Evolutionary conservation across 2,888 invertebrate species (phyloP), one percentile per base, ranked within the genome.

Genomic region (Cerastis leucographa): DNA sequence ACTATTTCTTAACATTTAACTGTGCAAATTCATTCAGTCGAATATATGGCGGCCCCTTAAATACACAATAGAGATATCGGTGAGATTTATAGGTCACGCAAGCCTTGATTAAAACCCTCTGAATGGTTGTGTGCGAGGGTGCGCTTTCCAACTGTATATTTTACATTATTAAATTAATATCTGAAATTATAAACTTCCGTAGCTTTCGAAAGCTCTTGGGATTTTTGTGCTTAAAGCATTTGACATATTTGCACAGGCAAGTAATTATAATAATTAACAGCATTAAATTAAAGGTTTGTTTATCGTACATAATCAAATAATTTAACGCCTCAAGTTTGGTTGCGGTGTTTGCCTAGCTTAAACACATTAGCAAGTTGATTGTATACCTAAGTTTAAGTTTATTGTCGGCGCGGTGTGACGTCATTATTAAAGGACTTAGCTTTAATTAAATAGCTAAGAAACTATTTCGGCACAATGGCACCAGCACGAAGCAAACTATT

Each of bases 51-150:
- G 80, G 85, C 85, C 85, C 87, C 86, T 88, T 89, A 89, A 88
- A 88, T 87, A 88, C 84, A 92, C 91, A 92, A 92, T 91, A 87
- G 90, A 92, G 91, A 91, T 92, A 92, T 93, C 89, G 89, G 82
- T 70, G 80, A 92, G 91, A 93, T 94, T 93, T 94, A 91, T 93
- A 93, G 92, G 92, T 92, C 93, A 92, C 91, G 92, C 90, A 89
- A 89, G 89, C 89, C 88, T 93, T 94, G 92, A 93, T 94, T 93
- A 93, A 92, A 93, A 93, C 90, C 90, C 79, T 87, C 88, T 90
- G 89, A 91, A 93, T 89, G 87, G 88, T 88, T 85, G 85, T 85
- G 85, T 86, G 88, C 83, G 89, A 81, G 89, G 86, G 86, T 76
- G 87, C 81, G 87, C 82, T 90, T 91, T 89, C 84, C 86, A 90